Conservation (phyloP, 2,888 invertebrate species). For the Hypolimnas misippus region DNA sequence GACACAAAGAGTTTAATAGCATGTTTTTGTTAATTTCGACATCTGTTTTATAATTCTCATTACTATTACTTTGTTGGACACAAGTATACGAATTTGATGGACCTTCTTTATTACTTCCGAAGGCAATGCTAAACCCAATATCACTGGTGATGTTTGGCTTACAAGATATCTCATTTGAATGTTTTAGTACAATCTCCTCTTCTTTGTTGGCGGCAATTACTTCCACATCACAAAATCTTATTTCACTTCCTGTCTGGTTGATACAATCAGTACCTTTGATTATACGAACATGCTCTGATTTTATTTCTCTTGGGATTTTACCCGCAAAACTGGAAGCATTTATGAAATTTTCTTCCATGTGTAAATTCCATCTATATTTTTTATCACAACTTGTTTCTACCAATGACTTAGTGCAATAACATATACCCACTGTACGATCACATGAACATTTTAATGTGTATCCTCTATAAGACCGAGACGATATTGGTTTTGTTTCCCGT, state of each 20-base stretch:
- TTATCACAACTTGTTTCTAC: slow-evolving; percentile 49
- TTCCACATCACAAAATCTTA: slow-evolving; percentile 17
- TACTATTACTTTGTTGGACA: slow-evolving; percentile 1
- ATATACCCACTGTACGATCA: slow-evolving; percentile 53
- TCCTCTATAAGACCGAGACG: slow-evolving; percentile 56
- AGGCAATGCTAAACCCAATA: slow-evolving; percentile 42
- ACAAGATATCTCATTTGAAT: slow-evolving; percentile 46
- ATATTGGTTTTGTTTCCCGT: slow-evolving; percentile 15
- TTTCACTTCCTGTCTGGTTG: background rate
- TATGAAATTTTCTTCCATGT: slow-evolving; percentile 45
- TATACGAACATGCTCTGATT: slow-evolving; percentile 31
- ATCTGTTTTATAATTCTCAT: slow-evolving; percentile 38
- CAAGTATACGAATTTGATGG: slow-evolving; percentile 34
- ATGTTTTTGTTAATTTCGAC: slow-evolving; percentile 42
- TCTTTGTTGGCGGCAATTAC: slow-evolving; percentile 33
- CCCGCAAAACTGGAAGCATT: slow-evolving; percentile 60
- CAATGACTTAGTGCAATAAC: slow-evolving; percentile 61
- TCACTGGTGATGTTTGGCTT: slow-evolving; percentile 48
- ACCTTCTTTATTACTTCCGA: slow-evolving; percentile 34
- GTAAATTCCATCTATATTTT: slow-evolving; percentile 56
- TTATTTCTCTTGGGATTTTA: slow-evolving; percentile 42
- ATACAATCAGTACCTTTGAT: background rate
- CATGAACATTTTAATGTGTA: slow-evolving; percentile 66
- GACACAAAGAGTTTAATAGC: slow-evolving; percentile 50
- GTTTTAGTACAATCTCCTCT: slow-evolving; percentile 52